Percentiles rank a stretch among this genome's conserved stretches.
These are phyloP conservation scores for Acronicta aceris DNA, from an alignment of 2,888 invertebrate species.

Conservation along the genomic window DNA sequence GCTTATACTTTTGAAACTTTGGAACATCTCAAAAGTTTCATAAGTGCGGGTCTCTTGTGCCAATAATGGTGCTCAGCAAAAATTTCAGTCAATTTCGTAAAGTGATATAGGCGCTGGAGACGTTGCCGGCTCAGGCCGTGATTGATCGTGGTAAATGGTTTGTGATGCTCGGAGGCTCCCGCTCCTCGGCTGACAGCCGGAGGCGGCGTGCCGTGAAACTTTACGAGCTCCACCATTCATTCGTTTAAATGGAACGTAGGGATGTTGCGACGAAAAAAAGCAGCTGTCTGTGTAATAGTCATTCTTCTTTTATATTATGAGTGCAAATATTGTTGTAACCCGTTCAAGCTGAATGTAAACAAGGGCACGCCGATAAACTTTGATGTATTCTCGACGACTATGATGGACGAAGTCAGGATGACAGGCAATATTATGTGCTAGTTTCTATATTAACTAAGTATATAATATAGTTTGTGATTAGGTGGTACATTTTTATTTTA, in stretches of 20 bases:
- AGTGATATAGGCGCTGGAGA: conserved; percentile 75
- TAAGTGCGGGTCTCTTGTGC: conserved; percentile 52
- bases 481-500: too few species aligned
- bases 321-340: conserved; percentile 58
- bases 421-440: conserved; percentile 35
- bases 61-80: conserved; percentile 66
- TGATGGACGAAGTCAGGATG: conserved; percentile 48
- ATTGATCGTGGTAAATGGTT: conserved; percentile 83
- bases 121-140: conserved; percentile 67
- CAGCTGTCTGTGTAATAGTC: conserved; percentile 57
- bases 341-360: conserved; percentile 57
- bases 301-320: conserved; percentile 56
- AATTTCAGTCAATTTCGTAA: conserved; percentile 76
- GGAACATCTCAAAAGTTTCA: conserved; percentile 50
- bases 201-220: conserved; percentile 74
- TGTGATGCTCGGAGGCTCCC: conserved; percentile 65
- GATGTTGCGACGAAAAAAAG: conserved; percentile 56
- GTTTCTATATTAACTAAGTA: conserved; percentile 17
- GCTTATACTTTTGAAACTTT: conserved; percentile 42
- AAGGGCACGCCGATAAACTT: conserved; percentile 50
- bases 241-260: conserved; percentile 57
- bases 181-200: conserved; percentile 63
- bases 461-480: too few species aligned
- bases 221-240: conserved; percentile 67
- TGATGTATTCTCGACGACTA: conserved; percentile 50